Conservation (phyloP, 53 echinoderm and acorn worm genomes). For the Crossaster papposus region DNA sequence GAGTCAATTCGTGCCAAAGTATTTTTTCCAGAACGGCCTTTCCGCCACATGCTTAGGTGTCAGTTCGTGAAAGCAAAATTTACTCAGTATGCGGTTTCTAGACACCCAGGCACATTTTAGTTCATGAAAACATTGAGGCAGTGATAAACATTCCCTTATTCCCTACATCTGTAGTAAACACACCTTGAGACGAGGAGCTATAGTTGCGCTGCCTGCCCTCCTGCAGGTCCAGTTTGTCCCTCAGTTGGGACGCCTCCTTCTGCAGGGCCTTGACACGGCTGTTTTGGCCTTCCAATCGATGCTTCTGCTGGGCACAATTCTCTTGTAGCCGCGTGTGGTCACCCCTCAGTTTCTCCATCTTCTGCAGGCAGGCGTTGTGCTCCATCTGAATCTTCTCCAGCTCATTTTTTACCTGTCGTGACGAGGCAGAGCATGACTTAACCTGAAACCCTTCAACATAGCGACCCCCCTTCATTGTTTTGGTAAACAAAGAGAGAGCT, state of each 20-base stretch:
- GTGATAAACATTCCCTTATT: neutral
- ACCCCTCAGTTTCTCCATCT: slow-evolving; percentile 73
- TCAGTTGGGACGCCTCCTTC: slow-evolving; percentile 64
- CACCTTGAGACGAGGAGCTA: slow-evolving; percentile 68
- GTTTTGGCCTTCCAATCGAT: slow-evolving; percentile 72
- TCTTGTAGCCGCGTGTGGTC: slow-evolving; percentile 80
- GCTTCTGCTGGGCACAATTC: slow-evolving; percentile 74
- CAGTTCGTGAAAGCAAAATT: no score
- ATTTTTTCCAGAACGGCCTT: no score
- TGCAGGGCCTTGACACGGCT: slow-evolving; percentile 64
- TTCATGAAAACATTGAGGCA: no score
- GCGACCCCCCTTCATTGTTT: no score
- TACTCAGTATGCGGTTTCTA: no score
- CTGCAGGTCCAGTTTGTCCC: slow-evolving; percentile 47
- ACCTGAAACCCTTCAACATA: neutral
- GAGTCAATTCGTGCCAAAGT: no score
- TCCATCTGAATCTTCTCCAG: slow-evolving; percentile 87
- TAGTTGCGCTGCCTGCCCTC: slow-evolving; percentile 34
- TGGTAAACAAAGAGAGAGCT: no score
- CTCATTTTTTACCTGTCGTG: slow-evolving; percentile 72
- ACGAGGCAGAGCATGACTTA: neutral
- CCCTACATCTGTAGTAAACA: neutral
- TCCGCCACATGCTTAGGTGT: no score
- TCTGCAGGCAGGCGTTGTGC: slow-evolving; percentile 64
- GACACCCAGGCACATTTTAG: no score